These are phyloP conservation scores for Sylvietta virens DNA, from an alignment of 2,113 vertebrate species.

Conservation along the genomic window DNA sequence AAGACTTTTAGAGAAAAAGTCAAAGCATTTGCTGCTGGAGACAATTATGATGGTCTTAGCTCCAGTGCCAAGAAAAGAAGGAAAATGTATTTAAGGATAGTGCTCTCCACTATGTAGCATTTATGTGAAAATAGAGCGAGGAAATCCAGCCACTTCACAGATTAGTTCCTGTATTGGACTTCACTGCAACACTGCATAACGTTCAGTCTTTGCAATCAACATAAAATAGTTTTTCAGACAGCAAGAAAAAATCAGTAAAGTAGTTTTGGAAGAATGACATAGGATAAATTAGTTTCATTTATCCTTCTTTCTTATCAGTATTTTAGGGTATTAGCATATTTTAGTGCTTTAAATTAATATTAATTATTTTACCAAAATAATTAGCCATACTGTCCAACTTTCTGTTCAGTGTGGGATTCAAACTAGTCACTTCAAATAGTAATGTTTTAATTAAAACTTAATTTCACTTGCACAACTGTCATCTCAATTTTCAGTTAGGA, in stretches of 20 bases:
- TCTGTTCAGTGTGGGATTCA: slow-evolving; percentile 11
- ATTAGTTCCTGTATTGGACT: slow-evolving; percentile 47
- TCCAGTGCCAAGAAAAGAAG: not conserved
- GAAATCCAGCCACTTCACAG: slow-evolving; percentile 5
- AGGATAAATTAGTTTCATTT: slow-evolving; percentile 41
- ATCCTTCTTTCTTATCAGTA: slow-evolving; percentile 50
- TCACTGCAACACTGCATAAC: not conserved
- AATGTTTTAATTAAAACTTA: not conserved
- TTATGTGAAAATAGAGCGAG: slow-evolving; percentile 55
- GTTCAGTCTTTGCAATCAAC: slow-evolving; percentile 22
- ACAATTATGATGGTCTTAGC: not conserved
- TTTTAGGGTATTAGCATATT: slow-evolving; percentile 53
- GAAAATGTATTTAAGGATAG: slow-evolving; percentile 23
- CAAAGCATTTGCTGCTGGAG: not conserved
- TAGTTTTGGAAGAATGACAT: slow-evolving; percentile 46
- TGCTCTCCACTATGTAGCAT: slow-evolving; percentile 19
- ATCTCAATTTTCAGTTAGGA: not conserved
- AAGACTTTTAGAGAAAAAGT: not conserved
- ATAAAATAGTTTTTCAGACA: slow-evolving; percentile 10
- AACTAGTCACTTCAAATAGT: slow-evolving; percentile 17
- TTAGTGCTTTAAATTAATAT: slow-evolving; percentile 45
- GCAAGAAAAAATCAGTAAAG: slow-evolving; percentile 2
- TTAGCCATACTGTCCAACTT: not conserved
- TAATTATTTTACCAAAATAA: slow-evolving; percentile 53
- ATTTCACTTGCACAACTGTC: not conserved